Evolutionary conservation across 2,888 invertebrate species (phyloP).

Genomic region (Acleris laterana): DNA sequence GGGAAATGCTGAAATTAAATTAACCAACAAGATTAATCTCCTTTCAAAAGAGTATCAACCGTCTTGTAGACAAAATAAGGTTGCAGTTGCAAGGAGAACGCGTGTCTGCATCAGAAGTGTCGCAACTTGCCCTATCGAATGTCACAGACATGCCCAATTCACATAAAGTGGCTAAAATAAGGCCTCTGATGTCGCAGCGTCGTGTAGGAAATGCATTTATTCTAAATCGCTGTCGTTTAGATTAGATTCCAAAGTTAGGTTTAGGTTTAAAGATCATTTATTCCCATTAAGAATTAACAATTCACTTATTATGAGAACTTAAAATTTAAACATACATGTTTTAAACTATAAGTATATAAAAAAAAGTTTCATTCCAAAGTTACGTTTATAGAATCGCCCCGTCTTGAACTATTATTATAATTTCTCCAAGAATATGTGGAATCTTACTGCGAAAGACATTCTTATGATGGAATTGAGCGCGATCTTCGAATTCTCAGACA

Average conservation of each 20-base stretch:
- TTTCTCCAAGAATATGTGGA: conserved; percentile 10
- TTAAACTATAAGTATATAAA: no score
- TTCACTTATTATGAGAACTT: no score
- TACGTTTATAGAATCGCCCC: conserved; percentile 44
- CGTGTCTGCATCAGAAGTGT: conserved; percentile 57
- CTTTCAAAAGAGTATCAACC: conserved; percentile 41
- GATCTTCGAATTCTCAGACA: conserved; percentile 26
- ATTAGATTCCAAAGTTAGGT: conserved; percentile 52
- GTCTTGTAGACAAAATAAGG: conserved; percentile 45
- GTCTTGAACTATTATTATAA: conserved; percentile 28
- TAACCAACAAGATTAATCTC: conserved; percentile 38
- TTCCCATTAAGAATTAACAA: no score
- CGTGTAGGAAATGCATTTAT: conserved; percentile 62
- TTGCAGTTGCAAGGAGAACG: conserved; percentile 44
- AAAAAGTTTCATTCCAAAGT: conserved; percentile 53
- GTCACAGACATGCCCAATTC: conserved; percentile 65
- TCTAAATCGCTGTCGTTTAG: conserved; percentile 59
- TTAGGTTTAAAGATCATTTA: no score
- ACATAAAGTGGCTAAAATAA: conserved; percentile 76
- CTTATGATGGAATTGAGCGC: conserved; percentile 17
- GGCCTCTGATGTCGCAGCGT: conserved; percentile 62
- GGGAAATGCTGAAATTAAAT: conserved; percentile 57
- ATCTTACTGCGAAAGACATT: conserved; percentile 13
- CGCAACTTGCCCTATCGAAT: conserved; percentile 70
- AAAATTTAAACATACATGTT: no score